A percentile compares a stretch with the other conserved stretches of the same genome.
Conservation (phyloP, 2,113 vertebrate species). For the Colinus virginianus region DNA sequence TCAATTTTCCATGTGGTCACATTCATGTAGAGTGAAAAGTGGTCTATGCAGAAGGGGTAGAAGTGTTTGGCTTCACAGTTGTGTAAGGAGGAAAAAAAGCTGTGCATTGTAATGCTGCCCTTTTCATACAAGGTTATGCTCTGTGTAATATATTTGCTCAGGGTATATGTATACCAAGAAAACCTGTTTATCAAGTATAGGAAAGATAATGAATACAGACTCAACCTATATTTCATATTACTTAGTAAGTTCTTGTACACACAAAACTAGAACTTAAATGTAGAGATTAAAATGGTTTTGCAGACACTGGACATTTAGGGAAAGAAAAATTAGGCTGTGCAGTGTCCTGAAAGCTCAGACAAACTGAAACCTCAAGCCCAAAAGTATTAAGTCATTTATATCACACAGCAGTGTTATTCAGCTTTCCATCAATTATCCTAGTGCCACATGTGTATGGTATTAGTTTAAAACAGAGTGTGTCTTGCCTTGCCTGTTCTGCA, state of each 20-base stretch:
- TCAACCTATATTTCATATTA: background rate
- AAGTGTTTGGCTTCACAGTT: accelerated
- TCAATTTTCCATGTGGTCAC: background rate
- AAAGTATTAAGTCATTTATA: background rate
- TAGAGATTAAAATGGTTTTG: background rate
- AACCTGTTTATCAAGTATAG: background rate
- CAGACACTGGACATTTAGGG: background rate
- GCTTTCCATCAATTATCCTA: background rate
- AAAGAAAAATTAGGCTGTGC: background rate
- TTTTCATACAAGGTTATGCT: background rate
- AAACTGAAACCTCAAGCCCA: background rate
- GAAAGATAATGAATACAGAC: background rate
- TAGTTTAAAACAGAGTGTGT: background rate
- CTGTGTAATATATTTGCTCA: background rate
- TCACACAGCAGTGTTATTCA: background rate
- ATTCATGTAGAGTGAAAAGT: background rate
- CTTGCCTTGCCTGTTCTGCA: background rate
- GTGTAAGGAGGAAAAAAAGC: background rate
- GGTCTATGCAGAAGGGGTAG: background rate
- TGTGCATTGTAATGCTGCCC: background rate
- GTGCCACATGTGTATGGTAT: accelerated
- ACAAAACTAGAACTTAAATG: background rate
- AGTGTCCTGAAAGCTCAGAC: background rate
- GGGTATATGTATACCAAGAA: too few relatives aligned
- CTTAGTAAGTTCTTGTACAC: background rate